Evolutionary conservation across 2,888 invertebrate species (phyloP).

Genomic region (Aphodius sticticus): DNA sequence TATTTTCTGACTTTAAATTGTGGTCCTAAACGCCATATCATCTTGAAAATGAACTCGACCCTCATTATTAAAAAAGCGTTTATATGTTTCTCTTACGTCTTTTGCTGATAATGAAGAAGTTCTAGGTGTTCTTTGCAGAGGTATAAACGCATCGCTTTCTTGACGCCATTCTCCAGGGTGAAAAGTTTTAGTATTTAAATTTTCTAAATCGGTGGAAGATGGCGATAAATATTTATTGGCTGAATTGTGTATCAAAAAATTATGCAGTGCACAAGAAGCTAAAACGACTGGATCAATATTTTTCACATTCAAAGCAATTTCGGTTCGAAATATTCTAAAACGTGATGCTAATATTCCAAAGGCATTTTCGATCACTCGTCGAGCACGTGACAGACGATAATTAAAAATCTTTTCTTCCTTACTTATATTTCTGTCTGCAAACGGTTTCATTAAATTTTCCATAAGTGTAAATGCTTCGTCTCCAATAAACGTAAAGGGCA

Average conservation of each 20-base stretch:
- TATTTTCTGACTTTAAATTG: background rate
- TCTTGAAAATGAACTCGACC: background rate
- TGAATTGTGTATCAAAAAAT: constrained; percentile 31
- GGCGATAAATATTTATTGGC: background rate
- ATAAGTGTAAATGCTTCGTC: constrained; percentile 25
- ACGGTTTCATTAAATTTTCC: constrained; percentile 30
- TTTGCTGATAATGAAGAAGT: background rate
- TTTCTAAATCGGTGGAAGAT: background rate
- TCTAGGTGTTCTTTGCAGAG: background rate
- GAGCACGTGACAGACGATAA: constrained; percentile 44
- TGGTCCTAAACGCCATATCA: background rate
- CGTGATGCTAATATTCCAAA: constrained; percentile 44
- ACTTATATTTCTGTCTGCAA: constrained; percentile 20
- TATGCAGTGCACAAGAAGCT: constrained; percentile 45
- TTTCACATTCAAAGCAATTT: constrained; percentile 24
- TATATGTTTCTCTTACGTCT: constrained; percentile 5
- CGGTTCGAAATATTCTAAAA: constrained; percentile 39
- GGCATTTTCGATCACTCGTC: constrained; percentile 42
- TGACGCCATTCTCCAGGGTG: background rate
- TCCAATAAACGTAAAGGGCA: constrained; percentile 27
- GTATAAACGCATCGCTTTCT: background rate
- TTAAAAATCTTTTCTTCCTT: constrained; percentile 35
- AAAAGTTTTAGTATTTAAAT: background rate
- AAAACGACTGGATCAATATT: constrained; percentile 40
- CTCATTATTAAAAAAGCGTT: background rate